Evolutionary conservation across 2,888 invertebrate genomes (phyloP).

Genomic region (Tenthredo notha): DNA sequence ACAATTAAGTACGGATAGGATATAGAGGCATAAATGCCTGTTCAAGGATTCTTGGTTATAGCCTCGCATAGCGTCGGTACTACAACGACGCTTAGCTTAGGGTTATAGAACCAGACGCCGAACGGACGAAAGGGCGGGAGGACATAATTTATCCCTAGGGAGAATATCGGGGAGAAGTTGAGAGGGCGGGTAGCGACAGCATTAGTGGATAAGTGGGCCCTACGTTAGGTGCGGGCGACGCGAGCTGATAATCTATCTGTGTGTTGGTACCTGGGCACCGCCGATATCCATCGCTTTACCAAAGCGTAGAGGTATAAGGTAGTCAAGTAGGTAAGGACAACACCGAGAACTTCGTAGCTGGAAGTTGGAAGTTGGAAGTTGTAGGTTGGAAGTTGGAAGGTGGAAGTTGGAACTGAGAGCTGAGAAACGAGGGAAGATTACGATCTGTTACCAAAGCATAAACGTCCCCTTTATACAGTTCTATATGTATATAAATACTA

Average conservation of each 20-base stretch:
- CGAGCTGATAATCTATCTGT: conserved; percentile 39
- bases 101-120: conserved; percentile 24
- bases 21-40: conserved; percentile 2
- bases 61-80: not conserved
- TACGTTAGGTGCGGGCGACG: conserved; percentile 66
- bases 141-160: conserved; percentile 49
- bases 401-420: not conserved
- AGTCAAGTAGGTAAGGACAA: not conserved
- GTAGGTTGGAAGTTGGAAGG: conserved; percentile 4
- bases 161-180: conserved; percentile 31
- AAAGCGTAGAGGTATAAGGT: not conserved
- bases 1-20: conserved; percentile 30
- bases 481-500: not conserved
- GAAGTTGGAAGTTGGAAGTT: conserved; percentile 35
- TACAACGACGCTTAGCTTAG: conserved; percentile 3
- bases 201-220: conserved; percentile 77
- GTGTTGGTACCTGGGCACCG: conserved; percentile 48
- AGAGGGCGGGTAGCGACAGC: conserved; percentile 74
- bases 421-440: conserved; percentile 28
- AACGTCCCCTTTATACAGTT: conserved; percentile 12
- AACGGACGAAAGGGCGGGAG: conserved; percentile 29
- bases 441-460: conserved; percentile 50
- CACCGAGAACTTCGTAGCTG: conserved; percentile 19
- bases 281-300: conserved; percentile 40
- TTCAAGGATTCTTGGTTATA: not conserved